Evolutionary conservation across 2,797 vertebrate species (phyloP).

Genomic region (Anas flavirostris): DNA sequence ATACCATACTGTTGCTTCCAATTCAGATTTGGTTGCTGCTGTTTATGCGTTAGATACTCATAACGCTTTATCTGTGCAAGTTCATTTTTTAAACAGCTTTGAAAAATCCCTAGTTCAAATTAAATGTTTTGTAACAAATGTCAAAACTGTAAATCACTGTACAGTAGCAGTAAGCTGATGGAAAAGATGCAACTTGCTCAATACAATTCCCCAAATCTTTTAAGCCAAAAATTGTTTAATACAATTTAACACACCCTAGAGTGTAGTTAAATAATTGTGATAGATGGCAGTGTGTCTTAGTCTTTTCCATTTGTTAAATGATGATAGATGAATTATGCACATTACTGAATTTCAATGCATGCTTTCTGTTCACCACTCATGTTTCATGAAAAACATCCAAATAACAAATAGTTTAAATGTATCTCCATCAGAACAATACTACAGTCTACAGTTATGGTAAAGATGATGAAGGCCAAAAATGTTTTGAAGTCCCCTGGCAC

Average conservation of each 20-base stretch:
- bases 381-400: constrained; percentile 80
- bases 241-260: constrained; percentile 83
- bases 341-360: constrained; percentile 75
- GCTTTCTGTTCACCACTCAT: constrained; percentile 74
- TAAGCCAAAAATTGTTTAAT: constrained; percentile 75
- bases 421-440: constrained; percentile 79
- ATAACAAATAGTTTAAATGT: constrained; percentile 81
- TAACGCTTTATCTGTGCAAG: neutral
- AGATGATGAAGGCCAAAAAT: constrained; percentile 72
- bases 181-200: constrained; percentile 41
- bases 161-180: constrained; percentile 35
- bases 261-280: constrained; percentile 81
- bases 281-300: constrained; percentile 85
- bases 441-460: constrained; percentile 82
- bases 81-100: constrained; percentile 20
- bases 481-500: constrained; percentile 43
- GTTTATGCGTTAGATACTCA: neutral
- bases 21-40: neutral
- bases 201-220: constrained; percentile 55
- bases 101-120: constrained; percentile 39
- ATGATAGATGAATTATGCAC: constrained; percentile 87
- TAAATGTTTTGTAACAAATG: constrained; percentile 50
- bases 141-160: constrained; percentile 52
- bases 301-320: constrained; percentile 84
- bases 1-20: neutral